phyloP scores from a whole-genome alignment of 2,797 vertebrate species.

The Erithacus rubecula region DNA sequence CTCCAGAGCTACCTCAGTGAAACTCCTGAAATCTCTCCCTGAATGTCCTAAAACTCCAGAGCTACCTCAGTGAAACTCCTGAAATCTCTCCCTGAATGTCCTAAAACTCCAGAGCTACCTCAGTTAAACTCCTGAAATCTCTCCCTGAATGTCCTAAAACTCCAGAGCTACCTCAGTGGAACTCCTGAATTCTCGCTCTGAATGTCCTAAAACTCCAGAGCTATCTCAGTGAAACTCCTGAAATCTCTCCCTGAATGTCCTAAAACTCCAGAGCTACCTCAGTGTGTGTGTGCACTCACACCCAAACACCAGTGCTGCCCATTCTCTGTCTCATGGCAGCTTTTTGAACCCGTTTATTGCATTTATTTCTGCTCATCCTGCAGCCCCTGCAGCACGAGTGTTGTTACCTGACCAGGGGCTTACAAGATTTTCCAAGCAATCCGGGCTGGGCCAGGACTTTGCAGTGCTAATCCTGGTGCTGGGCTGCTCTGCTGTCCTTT shows the following conservation, averaged over 20 bases:
- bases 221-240: not conserved
- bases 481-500: not conserved
- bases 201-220: fast-evolving
- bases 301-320: not conserved
- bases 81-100: fast-evolving
- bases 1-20: no score
- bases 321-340: not conserved
- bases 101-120: not conserved
- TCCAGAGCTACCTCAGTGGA: not conserved
- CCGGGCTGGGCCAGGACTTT: not conserved
- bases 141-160: not conserved
- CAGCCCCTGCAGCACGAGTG: not conserved
- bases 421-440: constrained; percentile 26
- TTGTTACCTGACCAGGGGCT: not conserved
- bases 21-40: no score
- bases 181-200: not conserved
- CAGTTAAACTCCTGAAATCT: not conserved
- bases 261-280: not conserved
- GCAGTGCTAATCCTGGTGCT: constrained; percentile 18
- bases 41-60: no score
- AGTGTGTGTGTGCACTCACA: not conserved
- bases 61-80: no score
- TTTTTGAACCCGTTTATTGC: not conserved
- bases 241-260: not conserved
- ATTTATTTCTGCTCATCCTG: not conserved